Conservation (phyloP, 1,140 invertebrate genomes). For the Lepidostoma basale region DNA sequence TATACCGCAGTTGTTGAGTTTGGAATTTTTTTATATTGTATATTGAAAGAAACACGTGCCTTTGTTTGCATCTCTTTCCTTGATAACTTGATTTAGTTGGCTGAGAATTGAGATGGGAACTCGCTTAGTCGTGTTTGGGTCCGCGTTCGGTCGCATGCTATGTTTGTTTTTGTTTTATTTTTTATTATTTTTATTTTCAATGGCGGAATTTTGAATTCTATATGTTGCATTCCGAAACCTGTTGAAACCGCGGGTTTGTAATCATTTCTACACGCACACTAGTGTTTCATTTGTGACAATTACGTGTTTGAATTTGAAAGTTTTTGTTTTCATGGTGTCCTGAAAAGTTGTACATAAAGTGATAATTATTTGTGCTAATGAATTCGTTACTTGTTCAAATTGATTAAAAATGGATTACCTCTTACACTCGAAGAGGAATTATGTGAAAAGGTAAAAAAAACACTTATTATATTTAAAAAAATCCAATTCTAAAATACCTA, state of each 20-base stretch:
- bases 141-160: neutral
- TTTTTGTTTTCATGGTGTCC: too few relatives aligned
- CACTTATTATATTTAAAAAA: neutral
- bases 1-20: too few relatives aligned
- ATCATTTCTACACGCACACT: too few relatives aligned
- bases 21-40: too few relatives aligned
- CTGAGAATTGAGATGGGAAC: conserved; percentile 33
- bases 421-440: conserved; percentile 7
- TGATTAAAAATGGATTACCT: conserved; percentile 19
- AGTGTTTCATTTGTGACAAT: too few relatives aligned
- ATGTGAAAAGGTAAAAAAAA: conserved; percentile 20
- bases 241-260: too few relatives aligned
- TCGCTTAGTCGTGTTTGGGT: conserved; percentile 20
- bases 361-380: too few relatives aligned
- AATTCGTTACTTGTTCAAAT: neutral
- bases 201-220: conserved; percentile 20
- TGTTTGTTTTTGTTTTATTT: conserved; percentile 28
- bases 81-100: conserved; percentile 39
- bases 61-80: conserved; percentile 31
- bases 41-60: conserved; percentile 14
- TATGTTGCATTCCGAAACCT: too few relatives aligned
- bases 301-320: too few relatives aligned
- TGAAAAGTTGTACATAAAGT: too few relatives aligned
- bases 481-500: too few relatives aligned
- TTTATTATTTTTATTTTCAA: too few relatives aligned